Base-by-base conservation (phyloP, 2,797 vertebrate genomes). In the Morus bassanus region DNA sequence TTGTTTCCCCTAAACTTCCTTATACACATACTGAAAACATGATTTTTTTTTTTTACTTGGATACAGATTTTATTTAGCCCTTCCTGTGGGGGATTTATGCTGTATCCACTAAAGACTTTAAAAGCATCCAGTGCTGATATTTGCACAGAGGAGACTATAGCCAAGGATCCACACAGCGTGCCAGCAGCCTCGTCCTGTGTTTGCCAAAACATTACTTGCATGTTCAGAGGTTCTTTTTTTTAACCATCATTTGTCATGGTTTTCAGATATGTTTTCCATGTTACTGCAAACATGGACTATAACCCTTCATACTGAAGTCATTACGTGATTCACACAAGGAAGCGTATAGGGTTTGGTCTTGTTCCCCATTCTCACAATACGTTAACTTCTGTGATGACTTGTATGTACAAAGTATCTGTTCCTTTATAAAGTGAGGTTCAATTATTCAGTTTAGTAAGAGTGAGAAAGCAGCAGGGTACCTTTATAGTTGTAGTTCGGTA, bases 1-100 rank as follows among this genome's bases (percentile, higher is more conserved):
- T 41, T 79, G 17, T 53, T 89, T 77, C 6, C 24, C 10, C 4
- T 85, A 25, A 35, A 74, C 37, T 16, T 80, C 51, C 28, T 73
- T 24, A 14, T 19, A 45, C 19, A 27, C 1, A 0, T 18, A 6
- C 5, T 25, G 57, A 63, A 63, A 43, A 23, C 2, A 0, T n/a
- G 23, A 39, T 3, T 10, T 16, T 37, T 3, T 10, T 16, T 37
- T 39, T 68, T 73, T 25, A 51, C 14, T 67, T 78, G n/a, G 19
- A 7, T 39, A 25, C 28, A 27, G 41, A 24, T 64, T 80, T 78
- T 27, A 59, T 64, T 56, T 85, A 74, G 39, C 31, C 68, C 7
- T 84, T 79, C 19, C 35, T 43, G 24, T 3, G 22, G 15, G 53
- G 23, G 18, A 33, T 68, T 76, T 57, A 45, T 68, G 50, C 24